Conservation (phyloP, 2,113 vertebrate species). For the Apteryx mantelli region DNA sequence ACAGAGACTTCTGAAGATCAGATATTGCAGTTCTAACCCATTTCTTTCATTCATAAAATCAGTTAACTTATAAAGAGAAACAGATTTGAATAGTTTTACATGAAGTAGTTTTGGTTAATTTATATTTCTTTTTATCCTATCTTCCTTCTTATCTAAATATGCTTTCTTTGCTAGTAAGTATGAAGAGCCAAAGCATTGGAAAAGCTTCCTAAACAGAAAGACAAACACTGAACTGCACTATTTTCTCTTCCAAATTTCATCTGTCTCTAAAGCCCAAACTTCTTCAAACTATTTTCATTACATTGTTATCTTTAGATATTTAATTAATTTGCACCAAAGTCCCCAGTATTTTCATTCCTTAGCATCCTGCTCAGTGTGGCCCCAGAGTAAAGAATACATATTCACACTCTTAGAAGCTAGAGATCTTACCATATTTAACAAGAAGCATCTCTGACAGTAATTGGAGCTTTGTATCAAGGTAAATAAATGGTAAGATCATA, state of each 20-base stretch:
- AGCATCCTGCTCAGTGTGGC: conserved; percentile 53
- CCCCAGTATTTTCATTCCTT: conserved; percentile 62
- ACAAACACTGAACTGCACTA: not conserved
- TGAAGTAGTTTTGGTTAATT: not conserved
- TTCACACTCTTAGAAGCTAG: conserved; percentile 72
- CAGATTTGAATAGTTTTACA: not conserved
- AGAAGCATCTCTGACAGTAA: conserved; percentile 81
- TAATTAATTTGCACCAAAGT: conserved; percentile 78
- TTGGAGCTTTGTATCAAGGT: conserved; percentile 79
- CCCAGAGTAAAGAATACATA: conserved; percentile 77
- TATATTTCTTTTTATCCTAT: not conserved
- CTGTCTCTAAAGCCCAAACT: conserved; percentile 60
- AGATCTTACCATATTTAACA: conserved; percentile 78
- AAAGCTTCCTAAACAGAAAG: not conserved
- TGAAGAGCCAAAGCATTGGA: not conserved
- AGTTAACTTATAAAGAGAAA: not conserved
- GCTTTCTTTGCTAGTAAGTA: not conserved
- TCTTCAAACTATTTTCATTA: conserved; percentile 61
- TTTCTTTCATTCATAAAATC: not conserved
- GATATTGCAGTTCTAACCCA: not conserved
- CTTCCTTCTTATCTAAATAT: not conserved
- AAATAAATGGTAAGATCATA: conserved; percentile 82
- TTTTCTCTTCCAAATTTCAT: conserved; percentile 30
- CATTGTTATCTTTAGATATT: conserved; percentile 69
- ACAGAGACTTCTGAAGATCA: not conserved